Conservation (phyloP, 2,113 vertebrate species). For the Eudyptes chrysolophus region DNA sequence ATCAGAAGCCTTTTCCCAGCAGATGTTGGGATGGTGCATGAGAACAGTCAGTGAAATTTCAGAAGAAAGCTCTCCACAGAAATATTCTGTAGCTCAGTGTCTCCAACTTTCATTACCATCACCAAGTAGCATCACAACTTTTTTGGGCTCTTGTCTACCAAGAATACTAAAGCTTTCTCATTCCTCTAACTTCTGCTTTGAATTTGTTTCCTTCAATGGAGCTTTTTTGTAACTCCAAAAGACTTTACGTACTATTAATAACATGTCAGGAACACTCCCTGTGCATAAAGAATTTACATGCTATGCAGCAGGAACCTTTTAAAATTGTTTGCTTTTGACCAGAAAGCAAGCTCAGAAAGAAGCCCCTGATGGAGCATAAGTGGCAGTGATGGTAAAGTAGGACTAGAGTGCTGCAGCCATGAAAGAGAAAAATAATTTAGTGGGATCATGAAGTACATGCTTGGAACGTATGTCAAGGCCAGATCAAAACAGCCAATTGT, state of each 20-base stretch:
- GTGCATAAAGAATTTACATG: neutral
- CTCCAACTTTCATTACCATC: neutral
- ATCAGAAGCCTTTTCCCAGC: neutral
- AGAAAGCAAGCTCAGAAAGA: neutral
- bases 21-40: neutral
- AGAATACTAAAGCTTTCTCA: neutral
- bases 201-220: neutral
- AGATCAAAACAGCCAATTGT: conserved; percentile 46
- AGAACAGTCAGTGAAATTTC: neutral
- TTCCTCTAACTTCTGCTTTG: neutral
- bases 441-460: neutral
- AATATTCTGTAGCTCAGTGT: neutral
- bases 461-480: conserved; percentile 26
- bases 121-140: neutral
- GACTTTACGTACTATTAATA: neutral
- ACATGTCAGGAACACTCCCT: neutral
- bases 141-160: neutral
- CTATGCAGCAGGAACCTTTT: neutral
- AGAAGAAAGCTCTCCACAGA: neutral
- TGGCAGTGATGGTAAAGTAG: neutral
- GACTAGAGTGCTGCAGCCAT: neutral
- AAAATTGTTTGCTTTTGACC: neutral
- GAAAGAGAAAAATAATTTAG: neutral
- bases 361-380: neutral
- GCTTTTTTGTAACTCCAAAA: neutral